Conservation (phyloP, 2,888 invertebrate genomes). For the Arrhopalites spinosus region DNA sequence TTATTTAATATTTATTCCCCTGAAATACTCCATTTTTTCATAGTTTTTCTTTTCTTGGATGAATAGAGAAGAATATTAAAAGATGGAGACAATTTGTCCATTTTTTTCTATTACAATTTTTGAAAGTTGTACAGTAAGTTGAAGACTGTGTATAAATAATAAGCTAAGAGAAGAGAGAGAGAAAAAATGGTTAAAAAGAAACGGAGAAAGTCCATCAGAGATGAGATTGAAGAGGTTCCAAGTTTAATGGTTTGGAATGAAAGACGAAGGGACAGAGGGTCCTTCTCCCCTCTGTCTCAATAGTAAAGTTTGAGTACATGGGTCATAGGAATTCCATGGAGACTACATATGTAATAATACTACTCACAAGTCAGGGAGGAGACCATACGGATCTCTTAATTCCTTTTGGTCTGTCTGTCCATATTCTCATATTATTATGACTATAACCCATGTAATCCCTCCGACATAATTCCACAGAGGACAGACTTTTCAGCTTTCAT, state of each 20-base stretch:
- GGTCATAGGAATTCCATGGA: not conserved
- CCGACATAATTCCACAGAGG: too few species aligned
- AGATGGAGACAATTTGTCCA: too few species aligned
- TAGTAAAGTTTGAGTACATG: not conserved
- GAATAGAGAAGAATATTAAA: too few species aligned
- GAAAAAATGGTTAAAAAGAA: not conserved
- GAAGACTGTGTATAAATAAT: not conserved
- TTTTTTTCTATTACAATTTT: too few species aligned
- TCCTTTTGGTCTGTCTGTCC: too few species aligned
- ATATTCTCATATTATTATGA: too few species aligned
- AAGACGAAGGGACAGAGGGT: slow-evolving; percentile 29
- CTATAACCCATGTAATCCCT: too few species aligned
- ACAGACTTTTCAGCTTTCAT: too few species aligned
- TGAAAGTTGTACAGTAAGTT: not conserved
- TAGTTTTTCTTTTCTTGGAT: too few species aligned
- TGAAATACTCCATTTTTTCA: too few species aligned
- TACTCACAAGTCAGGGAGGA: not conserved
- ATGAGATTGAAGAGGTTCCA: not conserved
- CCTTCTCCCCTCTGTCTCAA: not conserved
- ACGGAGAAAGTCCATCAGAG: not conserved
- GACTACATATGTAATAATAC: not conserved
- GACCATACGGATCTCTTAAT: not conserved
- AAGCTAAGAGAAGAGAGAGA: not conserved
- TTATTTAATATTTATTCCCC: too few species aligned
- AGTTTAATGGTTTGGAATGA: slow-evolving; percentile 39